phyloP scores from a whole-genome alignment of 2,888 invertebrate genomes.

The Leucania comma region DNA sequence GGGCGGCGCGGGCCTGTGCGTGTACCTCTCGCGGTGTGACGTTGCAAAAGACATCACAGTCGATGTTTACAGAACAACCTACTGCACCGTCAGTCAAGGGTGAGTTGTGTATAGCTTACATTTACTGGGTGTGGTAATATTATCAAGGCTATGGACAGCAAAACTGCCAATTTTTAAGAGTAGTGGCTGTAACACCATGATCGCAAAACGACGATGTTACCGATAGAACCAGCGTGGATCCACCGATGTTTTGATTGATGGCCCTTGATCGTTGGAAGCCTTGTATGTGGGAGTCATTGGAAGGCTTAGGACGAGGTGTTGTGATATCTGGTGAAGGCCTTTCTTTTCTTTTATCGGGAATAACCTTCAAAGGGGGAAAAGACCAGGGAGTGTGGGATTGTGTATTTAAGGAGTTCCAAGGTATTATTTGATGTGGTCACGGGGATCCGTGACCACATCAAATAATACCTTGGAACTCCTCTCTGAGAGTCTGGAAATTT shows the following conservation, averaged over 20 bases:
- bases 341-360: too few species aligned
- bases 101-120: conserved; percentile 56
- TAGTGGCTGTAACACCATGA: not conserved
- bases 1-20: conserved; percentile 77
- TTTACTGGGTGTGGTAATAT: not conserved
- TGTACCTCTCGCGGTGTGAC: conserved; percentile 81
- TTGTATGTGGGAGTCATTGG: not conserved
- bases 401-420: too few species aligned
- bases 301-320: too few species aligned
- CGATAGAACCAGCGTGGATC: not conserved
- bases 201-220: not conserved
- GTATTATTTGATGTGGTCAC: too few species aligned
- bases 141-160: not conserved
- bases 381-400: too few species aligned
- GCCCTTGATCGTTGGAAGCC: not conserved
- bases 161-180: not conserved
- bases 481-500: too few species aligned
- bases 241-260: not conserved
- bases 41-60: conserved; percentile 73
- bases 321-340: too few species aligned
- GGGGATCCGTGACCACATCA: too few species aligned
- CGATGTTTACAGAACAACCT: conserved; percentile 73
- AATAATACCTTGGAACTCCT: too few species aligned
- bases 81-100: conserved; percentile 80
- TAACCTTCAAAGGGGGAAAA: too few species aligned